phyloP scores from a whole-genome alignment of 2,113 vertebrate species.

The Siniperca chuatsi region DNA sequence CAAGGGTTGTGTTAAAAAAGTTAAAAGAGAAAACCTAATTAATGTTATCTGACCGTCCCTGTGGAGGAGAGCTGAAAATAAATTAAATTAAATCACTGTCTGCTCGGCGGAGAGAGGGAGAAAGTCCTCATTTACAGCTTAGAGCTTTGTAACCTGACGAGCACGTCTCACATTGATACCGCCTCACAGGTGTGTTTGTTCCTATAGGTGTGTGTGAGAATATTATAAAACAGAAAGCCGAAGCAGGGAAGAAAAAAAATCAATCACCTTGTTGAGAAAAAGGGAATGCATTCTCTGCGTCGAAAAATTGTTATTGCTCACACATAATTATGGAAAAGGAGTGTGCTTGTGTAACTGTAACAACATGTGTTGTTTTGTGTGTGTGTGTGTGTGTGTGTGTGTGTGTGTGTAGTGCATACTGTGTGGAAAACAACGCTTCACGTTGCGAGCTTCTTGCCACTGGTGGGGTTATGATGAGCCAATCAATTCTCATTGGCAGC shows the following conservation, averaged over 20 bases:
- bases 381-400: slow-evolving; percentile 17
- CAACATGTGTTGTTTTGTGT: neutral
- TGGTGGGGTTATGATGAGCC: neutral
- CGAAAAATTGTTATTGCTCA: neutral
- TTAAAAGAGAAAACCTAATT: slow-evolving; percentile 75
- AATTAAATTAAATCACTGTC: slow-evolving; percentile 67
- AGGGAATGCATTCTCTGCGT: neutral
- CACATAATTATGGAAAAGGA: neutral
- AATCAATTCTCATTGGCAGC: slow-evolving; percentile 22
- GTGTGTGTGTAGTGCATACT: slow-evolving; percentile 3
- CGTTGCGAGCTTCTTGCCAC: neutral
- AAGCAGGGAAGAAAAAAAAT: neutral
- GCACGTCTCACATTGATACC: slow-evolving; percentile 25
- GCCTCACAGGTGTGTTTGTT: slow-evolving; percentile 38
- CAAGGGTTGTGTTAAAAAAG: slow-evolving; percentile 33
- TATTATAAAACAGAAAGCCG: neutral
- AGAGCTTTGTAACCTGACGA: slow-evolving; percentile 33
- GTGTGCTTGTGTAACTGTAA: neutral
- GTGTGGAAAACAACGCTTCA: neutral
- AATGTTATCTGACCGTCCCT: slow-evolving; percentile 66
- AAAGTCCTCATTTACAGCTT: slow-evolving; percentile 49
- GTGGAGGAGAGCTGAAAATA: slow-evolving; percentile 52
- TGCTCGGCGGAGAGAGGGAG: slow-evolving; percentile 12
- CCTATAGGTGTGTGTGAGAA: neutral
- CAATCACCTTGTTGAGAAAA: neutral